These are phyloP conservation scores for Heliconius sara DNA, from an alignment of 2,888 invertebrate species.

Conservation along the genomic window DNA sequence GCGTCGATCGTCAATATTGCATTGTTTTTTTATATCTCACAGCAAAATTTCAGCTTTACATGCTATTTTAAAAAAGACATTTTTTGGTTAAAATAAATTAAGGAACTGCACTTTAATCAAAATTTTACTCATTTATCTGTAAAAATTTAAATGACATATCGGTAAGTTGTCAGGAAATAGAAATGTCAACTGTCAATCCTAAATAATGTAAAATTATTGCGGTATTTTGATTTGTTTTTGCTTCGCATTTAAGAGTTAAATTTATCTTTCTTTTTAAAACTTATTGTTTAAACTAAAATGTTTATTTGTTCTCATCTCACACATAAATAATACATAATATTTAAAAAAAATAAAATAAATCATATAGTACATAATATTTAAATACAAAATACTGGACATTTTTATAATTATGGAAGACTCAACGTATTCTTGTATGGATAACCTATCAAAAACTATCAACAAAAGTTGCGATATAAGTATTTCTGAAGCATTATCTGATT, in stretches of 20 bases:
- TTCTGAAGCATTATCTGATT: conserved; percentile 65
- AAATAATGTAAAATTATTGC: background rate
- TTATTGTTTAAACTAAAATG: background rate
- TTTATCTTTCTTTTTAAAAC: background rate
- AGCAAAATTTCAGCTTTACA: no score
- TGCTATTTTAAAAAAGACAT: no score
- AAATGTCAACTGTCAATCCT: conserved; percentile 3
- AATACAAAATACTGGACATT: background rate
- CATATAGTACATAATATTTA: background rate
- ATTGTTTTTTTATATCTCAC: no score
- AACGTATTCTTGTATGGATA: conserved; percentile 51
- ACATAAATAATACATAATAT: background rate
- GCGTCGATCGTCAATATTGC: no score
- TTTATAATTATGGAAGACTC: conserved; percentile 35
- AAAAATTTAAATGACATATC: background rate
- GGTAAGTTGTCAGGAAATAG: background rate
- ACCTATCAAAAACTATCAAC: conserved; percentile 52
- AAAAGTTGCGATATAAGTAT: conserved; percentile 63
- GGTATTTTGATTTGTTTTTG: conserved; percentile 1
- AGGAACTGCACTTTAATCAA: no score
- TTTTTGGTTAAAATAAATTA: no score
- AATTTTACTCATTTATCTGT: background rate
- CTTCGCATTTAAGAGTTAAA: background rate
- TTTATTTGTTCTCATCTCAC: background rate
- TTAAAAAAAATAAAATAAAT: no score